Evolutionary conservation across 2,888 invertebrate genomes (phyloP).

Genomic region (Elysia crispata): DNA sequence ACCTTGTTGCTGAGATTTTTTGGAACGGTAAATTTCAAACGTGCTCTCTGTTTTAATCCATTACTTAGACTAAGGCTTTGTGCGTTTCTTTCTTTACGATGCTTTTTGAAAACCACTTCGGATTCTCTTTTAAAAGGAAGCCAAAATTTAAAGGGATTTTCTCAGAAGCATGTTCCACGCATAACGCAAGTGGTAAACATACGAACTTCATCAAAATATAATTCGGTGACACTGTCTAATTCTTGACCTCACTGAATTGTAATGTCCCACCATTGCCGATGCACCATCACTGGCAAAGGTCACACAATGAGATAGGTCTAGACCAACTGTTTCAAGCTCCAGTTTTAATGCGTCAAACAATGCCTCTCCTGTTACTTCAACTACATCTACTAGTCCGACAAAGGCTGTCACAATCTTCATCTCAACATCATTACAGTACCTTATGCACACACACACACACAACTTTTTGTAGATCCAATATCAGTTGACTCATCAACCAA

Average conservation of each 20-base stretch:
- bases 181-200: slow-evolving; percentile 26
- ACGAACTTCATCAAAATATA: slow-evolving; percentile 29
- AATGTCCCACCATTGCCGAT: slow-evolving; percentile 13
- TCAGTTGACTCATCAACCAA: slow-evolving; percentile 27
- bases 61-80: background rate
- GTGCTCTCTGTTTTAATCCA: background rate
- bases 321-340: slow-evolving; percentile 19
- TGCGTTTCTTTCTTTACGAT: background rate
- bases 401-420: background rate
- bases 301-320: slow-evolving; percentile 20
- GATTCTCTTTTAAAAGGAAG: slow-evolving; percentile 22
- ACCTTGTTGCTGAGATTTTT: background rate
- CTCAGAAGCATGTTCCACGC: slow-evolving; percentile 27
- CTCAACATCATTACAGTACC: background rate
- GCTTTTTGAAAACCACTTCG: slow-evolving; percentile 26
- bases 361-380: slow-evolving; percentile 3
- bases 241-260: slow-evolving; percentile 36
- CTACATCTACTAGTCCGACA: slow-evolving; percentile 2
- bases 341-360: slow-evolving; percentile 1
- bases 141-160: slow-evolving; percentile 23
- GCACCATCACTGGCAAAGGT: slow-evolving; percentile 34
- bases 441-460: too few relatives aligned
- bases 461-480: background rate
- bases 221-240: slow-evolving; percentile 23
- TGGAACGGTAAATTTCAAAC: background rate